These are phyloP conservation scores for Rhadina sibilatrix DNA, from an alignment of 2,113 vertebrate species.

Conservation along the genomic window DNA sequence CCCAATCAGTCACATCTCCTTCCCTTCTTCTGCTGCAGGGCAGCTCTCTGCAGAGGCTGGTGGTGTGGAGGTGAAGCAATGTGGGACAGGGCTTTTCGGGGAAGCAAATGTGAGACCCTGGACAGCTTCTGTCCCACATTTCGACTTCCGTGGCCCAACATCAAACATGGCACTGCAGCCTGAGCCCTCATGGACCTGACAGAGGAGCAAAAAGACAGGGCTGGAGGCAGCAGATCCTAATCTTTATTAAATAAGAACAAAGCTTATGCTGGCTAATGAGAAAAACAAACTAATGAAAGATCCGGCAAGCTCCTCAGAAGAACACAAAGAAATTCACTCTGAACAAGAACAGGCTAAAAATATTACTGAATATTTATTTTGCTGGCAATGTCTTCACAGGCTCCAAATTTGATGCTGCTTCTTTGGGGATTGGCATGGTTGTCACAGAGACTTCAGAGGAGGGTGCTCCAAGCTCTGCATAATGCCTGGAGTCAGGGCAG, in stretches of 20 bases:
- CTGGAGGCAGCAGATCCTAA: conserved; percentile 73
- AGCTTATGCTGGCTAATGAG: conserved; percentile 71
- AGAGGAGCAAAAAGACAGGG: conserved; percentile 67
- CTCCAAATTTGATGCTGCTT: not conserved
- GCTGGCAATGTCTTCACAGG: conserved; percentile 53
- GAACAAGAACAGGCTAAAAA: conserved; percentile 66
- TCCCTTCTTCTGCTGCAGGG: not conserved
- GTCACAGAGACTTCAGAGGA: not conserved
- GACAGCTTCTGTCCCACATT: conserved; percentile 32
- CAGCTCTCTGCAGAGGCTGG: not conserved
- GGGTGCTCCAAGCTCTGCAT: not conserved
- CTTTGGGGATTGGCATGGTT: not conserved
- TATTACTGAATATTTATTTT: conserved; percentile 57
- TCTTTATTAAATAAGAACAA: conserved; percentile 78
- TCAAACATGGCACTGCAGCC: conserved; percentile 60
- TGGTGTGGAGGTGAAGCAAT: rapidly evolving
- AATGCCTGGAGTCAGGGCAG: not conserved
- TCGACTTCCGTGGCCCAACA: conserved; percentile 21
- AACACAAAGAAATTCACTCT: conserved; percentile 69
- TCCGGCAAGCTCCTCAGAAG: conserved; percentile 61
- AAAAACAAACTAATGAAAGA: conserved; percentile 73
- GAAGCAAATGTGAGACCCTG: not conserved
- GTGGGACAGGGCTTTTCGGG: not conserved
- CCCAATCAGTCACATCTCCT: not conserved
- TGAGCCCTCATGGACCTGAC: conserved; percentile 49